Percentiles rank a stretch among this genome's conserved stretches.
Conservation (phyloP, 2,113 vertebrate genomes). For the Bos taurus region ARS-UCD2.0 NC_037355.1:1021001-1021500, state of each 20-base stretch:
- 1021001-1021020: neutral
- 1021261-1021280: neutral
- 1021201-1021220: neutral
- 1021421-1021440: accelerated
- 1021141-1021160: neutral
- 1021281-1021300: neutral
- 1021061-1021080: neutral
- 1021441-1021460: accelerated
- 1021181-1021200: accelerated
- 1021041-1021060: neutral
- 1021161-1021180: neutral
- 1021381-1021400: neutral
- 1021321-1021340: neutral
- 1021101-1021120: neutral
- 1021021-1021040: neutral
- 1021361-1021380: neutral
- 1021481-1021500: accelerated
- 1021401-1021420: too few relatives aligned
- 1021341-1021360: neutral
- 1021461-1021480: neutral
- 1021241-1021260: neutral
- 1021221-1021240: accelerated
- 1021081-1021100: neutral
- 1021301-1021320: neutral
- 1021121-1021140: neutral